Percentiles rank a stretch among this genome's conserved stretches.
phyloP scores from a whole-genome alignment of 2,888 invertebrate genomes.

The Drosophila tanythrix region DNA sequence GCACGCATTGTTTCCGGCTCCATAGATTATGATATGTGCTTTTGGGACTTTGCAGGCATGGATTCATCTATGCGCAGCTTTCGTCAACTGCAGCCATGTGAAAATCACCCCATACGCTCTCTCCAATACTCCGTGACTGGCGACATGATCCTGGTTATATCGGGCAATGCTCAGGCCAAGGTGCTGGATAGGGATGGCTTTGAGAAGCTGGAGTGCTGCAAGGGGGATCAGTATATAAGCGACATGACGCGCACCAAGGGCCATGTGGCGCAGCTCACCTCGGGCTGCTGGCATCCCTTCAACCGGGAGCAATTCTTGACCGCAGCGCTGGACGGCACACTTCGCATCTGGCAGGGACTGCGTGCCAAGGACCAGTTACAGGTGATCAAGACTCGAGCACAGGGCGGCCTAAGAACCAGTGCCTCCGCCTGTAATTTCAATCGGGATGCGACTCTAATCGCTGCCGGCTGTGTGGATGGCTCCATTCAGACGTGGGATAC shows the following conservation, averaged over 20 bases:
- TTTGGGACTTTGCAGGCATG: slow-evolving; percentile 99
- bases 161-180: slow-evolving; percentile 97
- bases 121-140: slow-evolving; percentile 96
- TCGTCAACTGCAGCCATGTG: slow-evolving; percentile 96
- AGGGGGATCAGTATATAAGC: slow-evolving; percentile 97
- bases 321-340: slow-evolving; percentile 96
- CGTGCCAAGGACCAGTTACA: slow-evolving; percentile 91
- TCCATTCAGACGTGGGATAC: slow-evolving; percentile 97
- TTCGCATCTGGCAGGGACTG: slow-evolving; percentile 95
- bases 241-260: slow-evolving; percentile 98
- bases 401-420: slow-evolving; percentile 93
- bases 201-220: slow-evolving; percentile 95
- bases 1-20: slow-evolving; percentile 95
- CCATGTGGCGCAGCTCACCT: slow-evolving; percentile 95
- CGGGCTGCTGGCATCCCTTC: slow-evolving; percentile 97
- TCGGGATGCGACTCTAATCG: slow-evolving; percentile 93
- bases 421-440: slow-evolving; percentile 94
- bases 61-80: slow-evolving; percentile 96
- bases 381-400: slow-evolving; percentile 94
- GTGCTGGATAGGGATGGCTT: slow-evolving; percentile 97
- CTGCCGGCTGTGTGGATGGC: slow-evolving; percentile 97
- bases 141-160: slow-evolving; percentile 95
- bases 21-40: slow-evolving; percentile 97
- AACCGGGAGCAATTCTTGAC: slow-evolving; percentile 97
- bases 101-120: slow-evolving; percentile 96